Conservation (phyloP, 2,888 invertebrate genomes). For the Camptogramma bilineatum region DNA sequence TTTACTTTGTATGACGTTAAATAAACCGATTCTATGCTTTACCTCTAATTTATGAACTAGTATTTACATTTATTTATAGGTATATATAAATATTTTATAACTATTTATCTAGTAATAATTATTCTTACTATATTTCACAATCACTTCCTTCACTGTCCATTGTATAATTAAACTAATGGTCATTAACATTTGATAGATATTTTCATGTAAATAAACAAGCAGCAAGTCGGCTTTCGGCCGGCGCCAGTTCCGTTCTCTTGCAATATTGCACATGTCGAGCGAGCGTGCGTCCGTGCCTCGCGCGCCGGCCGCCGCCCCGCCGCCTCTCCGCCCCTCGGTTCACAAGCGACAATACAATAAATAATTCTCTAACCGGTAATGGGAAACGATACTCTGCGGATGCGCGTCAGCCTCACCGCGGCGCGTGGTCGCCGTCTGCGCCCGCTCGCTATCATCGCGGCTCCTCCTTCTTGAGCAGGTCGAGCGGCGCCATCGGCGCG, state of each 20-base stretch:
- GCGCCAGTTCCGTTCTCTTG: slow-evolving; percentile 66
- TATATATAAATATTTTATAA: slow-evolving; percentile 85
- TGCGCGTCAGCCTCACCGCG: slow-evolving; percentile 54
- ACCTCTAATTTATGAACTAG: slow-evolving; percentile 83
- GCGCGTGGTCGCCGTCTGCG: slow-evolving; percentile 3
- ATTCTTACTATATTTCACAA: slow-evolving; percentile 65
- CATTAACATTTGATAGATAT: slow-evolving; percentile 85
- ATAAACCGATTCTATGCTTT: slow-evolving; percentile 85
- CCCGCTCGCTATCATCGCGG: slow-evolving; percentile 79
- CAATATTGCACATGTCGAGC: slow-evolving; percentile 76
- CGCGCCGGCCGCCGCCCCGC: slow-evolving; percentile 59
- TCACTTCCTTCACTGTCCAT: slow-evolving; percentile 80
- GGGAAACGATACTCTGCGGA: slow-evolving; percentile 71
- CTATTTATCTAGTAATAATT: slow-evolving; percentile 76
- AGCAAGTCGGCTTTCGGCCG: slow-evolving; percentile 69
- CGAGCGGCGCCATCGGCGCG: slow-evolving; percentile 79
- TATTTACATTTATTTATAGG: slow-evolving; percentile 86
- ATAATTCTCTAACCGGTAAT: slow-evolving; percentile 81
- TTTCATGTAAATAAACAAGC: slow-evolving; percentile 84
- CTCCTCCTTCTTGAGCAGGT: slow-evolving; percentile 87
- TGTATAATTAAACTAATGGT: slow-evolving; percentile 86
- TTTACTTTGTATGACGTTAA: slow-evolving; percentile 83
- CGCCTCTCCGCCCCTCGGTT: slow-evolving; percentile 51
- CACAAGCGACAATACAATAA: slow-evolving; percentile 78
- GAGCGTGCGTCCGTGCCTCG: slow-evolving; percentile 63